phyloP scores from a whole-genome alignment of 2,888 invertebrate genomes.

The Pediacus dermestoides region DNA sequence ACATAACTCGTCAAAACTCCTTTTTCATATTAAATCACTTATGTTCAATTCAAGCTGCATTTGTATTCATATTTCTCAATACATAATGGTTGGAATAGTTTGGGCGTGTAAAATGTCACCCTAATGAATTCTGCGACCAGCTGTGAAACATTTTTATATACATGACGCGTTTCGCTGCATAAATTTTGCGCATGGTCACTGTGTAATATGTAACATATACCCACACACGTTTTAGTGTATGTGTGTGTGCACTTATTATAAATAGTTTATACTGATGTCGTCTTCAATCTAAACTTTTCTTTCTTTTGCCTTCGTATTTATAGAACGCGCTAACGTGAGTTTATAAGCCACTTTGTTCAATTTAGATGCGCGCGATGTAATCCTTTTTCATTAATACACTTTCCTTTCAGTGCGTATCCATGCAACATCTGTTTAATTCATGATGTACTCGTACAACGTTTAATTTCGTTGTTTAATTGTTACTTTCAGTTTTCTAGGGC shows the following conservation, averaged over 20 bases:
- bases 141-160: constrained; percentile 43
- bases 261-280: constrained; percentile 24
- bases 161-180: constrained; percentile 36
- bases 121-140: constrained; percentile 45
- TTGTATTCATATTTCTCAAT: constrained; percentile 43
- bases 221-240: too few species aligned
- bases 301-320: constrained; percentile 15
- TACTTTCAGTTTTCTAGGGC: too few species aligned
- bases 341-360: constrained; percentile 17
- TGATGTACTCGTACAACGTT: too few species aligned
- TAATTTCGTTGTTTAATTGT: too few species aligned
- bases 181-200: constrained; percentile 34
- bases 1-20: constrained; percentile 12
- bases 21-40: too few species aligned
- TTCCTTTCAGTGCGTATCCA: constrained; percentile 19
- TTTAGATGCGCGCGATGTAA: constrained; percentile 15
- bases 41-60: constrained; percentile 34
- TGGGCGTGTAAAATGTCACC: constrained; percentile 44
- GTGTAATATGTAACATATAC: constrained; percentile 31
- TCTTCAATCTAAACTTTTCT: constrained; percentile 19
- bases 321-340: constrained; percentile 11
- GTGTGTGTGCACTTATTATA: too few species aligned
- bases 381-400: constrained; percentile 31
- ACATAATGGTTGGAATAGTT: constrained; percentile 40
- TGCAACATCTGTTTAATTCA: too few species aligned